Evolutionary conservation across 2,888 invertebrate genomes (phyloP), one percentile per base, ranked within the genome.

Genomic region (Calliopum simillimum): DNA sequence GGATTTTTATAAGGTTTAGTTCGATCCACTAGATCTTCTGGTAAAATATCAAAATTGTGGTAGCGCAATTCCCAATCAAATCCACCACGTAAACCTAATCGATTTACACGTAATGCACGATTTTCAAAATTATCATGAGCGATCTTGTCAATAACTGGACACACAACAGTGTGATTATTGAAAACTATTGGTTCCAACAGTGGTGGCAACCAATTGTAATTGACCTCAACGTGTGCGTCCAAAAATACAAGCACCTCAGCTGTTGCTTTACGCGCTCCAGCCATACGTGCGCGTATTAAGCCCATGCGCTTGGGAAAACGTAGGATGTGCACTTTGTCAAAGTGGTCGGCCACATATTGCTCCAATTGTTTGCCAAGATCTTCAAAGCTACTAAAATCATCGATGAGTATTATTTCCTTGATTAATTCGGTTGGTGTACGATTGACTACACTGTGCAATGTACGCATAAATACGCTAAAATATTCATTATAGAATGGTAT

Each of bases 11-110:
- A 86, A 0, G 86, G 87, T 43, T 84, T 81, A 0, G 85, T 79
- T 3, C 78, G 81, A 72, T 84, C 81, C 6, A 77, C 68, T 4
- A 84, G 73, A 75, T 86, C 85, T 65, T 84, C 84, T 0, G 83
- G 81, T 46, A 85, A 62, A 14, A 97, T 81, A 0, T 33, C 33
- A 33, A 33, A n/a, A n/a, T 97, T 89, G 86, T 99, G 99, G 87
- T 99, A 99, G 87, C 92, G 97, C 81, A 99, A 91, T 84, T 98
- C 95, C 99, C 99, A 99, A 85, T 99, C 98, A 86, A 99, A 99
- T 13, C 97, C 97, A 0, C 98, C 94, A 4, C 95, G 87, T 33
- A 8, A 33, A 97, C 98, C 84, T 96, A 5, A 1, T 97, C 98
- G 8, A 33, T 33, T 8, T 33, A 1, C 33, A 33, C 5, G 5